Conservation (phyloP, 2,797 vertebrate species). For the Gadopsis bispinosus region DNA sequence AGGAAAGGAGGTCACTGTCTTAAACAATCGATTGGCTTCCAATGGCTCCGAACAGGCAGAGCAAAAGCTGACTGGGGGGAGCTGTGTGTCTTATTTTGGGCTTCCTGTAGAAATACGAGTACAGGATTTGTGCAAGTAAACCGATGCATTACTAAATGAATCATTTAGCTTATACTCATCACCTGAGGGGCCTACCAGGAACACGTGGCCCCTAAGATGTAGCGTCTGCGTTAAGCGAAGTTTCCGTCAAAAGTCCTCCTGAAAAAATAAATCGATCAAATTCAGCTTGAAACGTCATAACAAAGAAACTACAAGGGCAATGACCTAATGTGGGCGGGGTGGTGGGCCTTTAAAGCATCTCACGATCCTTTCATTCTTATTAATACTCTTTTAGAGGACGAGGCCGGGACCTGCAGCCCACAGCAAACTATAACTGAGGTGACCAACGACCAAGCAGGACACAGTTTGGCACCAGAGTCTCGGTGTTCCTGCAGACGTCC, state of each 20-base stretch:
- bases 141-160: background rate
- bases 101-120: background rate
- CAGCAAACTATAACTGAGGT: no score
- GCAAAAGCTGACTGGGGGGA: background rate
- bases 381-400: background rate
- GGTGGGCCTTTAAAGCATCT: background rate
- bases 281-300: background rate
- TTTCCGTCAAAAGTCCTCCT: background rate
- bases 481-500: background rate
- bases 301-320: background rate
- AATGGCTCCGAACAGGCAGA: constrained; percentile 9
- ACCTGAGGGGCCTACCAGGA: background rate
- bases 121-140: background rate
- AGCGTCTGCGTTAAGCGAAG: background rate
- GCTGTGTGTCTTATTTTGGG: background rate
- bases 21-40: constrained; percentile 43
- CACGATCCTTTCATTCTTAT: background rate
- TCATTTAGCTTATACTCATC: background rate
- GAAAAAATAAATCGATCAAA: background rate
- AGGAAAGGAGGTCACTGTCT: constrained; percentile 51
- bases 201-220: background rate
- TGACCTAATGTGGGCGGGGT: background rate
- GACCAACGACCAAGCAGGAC: no score
- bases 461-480: no score
- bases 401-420: no score